These are phyloP conservation scores for Jordanella pulchra DNA, from an alignment of 2,797 vertebrate species.

Conservation along the genomic window DNA sequence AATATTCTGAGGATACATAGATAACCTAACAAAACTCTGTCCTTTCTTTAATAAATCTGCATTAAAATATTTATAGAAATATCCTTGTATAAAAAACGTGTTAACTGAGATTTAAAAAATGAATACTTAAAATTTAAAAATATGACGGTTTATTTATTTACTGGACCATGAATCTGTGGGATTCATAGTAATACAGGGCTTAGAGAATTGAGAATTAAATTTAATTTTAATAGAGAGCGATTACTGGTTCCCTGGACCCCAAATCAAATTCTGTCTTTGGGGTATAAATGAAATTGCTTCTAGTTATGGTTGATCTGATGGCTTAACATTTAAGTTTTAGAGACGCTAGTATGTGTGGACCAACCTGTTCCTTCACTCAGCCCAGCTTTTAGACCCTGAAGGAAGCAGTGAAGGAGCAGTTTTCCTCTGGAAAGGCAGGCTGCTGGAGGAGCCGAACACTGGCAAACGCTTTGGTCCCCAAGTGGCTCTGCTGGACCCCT, in stretches of 20 bases:
- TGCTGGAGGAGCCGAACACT: conserved; percentile 24
- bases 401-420: conserved; percentile 80
- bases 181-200: too few relatives aligned
- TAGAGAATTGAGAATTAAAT: too few relatives aligned
- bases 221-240: not conserved
- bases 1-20: too few relatives aligned
- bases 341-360: not conserved
- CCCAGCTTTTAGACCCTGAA: conserved; percentile 79
- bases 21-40: too few relatives aligned
- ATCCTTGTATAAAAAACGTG: too few relatives aligned
- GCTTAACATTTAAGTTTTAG: too few relatives aligned
- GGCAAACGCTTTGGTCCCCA: conserved; percentile 31
- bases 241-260: not conserved
- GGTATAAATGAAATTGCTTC: not conserved
- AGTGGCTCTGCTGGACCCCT: conserved; percentile 37
- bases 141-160: too few relatives aligned
- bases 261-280: not conserved
- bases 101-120: too few relatives aligned
- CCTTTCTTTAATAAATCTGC: too few relatives aligned
- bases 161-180: too few relatives aligned
- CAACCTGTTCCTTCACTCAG: conserved; percentile 76
- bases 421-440: conserved; percentile 65
- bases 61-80: too few relatives aligned
- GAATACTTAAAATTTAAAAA: too few relatives aligned
- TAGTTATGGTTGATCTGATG: not conserved